Base-by-base conservation (phyloP, 2,888 invertebrate species). In the Liposcelis brunnea region DNA sequence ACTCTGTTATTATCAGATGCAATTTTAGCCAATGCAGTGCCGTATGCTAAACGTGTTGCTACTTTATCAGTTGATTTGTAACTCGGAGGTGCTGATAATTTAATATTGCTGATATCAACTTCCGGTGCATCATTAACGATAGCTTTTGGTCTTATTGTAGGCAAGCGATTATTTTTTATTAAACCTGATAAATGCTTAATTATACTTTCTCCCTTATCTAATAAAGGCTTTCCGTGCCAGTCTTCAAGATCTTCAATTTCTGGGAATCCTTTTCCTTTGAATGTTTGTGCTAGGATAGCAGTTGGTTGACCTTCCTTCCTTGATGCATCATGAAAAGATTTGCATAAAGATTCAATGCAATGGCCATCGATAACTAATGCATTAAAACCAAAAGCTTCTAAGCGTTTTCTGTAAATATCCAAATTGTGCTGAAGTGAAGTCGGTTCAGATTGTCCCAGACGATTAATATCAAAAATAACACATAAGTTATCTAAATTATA, bases 211-310 rank as follows among this genome's bases (percentile, higher is more conserved):
- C 83, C 76, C 49, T 86, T 80, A 44, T 73, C 79, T 0, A 91
- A 94, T 48, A 99, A 66, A 0, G 98, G 80, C 64, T 98, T 98
- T 44, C 98, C 98, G 60, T 99, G 98, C 95, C 95, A 98, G 65
- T 93, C 90, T 47, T 91, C 86, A 53, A 74, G 55, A 62, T 99
- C 86, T 63, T 94, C 95, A 57, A 98, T 89, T 44, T 79, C 79
- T 35, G 81, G 78, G 67, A 90, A 90, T 55, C 77, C 79, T 60
- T 74, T 83, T 16, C 98, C 98, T 68, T 98, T 99, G 65, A 74
- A 87, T 0, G 98, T 98, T 68, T 95, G 94, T 44, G 93, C 93
- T 50, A 99, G 68, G 47, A 99, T 71, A 31, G 91, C 94, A 11
- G 94, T 93, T 42, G 97, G 97, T 55, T 79, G 77, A 51, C 77